Conservation (phyloP, 1,140 invertebrate species). For the Fopius arisanus region DNA sequence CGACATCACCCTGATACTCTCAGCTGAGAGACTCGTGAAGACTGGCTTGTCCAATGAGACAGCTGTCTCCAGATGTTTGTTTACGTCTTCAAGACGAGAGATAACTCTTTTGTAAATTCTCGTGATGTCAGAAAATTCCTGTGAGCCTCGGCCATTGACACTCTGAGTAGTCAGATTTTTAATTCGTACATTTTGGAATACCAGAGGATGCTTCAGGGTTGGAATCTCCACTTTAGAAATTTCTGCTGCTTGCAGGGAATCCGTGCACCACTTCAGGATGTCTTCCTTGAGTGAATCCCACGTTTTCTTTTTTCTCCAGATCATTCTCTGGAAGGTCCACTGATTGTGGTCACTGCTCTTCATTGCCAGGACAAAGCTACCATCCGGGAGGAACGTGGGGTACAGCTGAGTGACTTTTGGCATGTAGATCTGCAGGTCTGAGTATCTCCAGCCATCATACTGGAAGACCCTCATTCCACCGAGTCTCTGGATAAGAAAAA, state of each 20-base stretch:
- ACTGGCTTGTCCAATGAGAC: background rate
- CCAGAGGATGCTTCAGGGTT: slow-evolving; percentile 23
- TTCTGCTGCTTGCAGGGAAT: slow-evolving; percentile 19
- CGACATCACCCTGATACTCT: slow-evolving; percentile 27
- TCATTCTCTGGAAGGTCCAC: slow-evolving; percentile 36
- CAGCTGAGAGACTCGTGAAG: background rate
- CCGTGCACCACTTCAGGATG: slow-evolving; percentile 41
- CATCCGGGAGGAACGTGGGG: slow-evolving; percentile 21
- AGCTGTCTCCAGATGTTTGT: background rate
- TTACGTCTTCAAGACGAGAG: slow-evolving; percentile 12
- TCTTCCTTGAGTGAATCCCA: slow-evolving; percentile 37
- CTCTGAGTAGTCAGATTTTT: background rate
- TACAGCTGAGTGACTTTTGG: slow-evolving; percentile 21
- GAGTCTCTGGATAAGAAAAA: slow-evolving; percentile 24
- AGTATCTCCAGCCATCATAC: slow-evolving; percentile 63
- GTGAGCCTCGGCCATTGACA: slow-evolving; percentile 39
- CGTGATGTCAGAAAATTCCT: slow-evolving; percentile 34
- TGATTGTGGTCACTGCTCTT: background rate
- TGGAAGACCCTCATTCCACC: slow-evolving; percentile 47
- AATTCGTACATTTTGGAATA: slow-evolving; percentile 2
- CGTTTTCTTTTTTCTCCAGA: slow-evolving; percentile 34
- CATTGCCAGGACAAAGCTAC: background rate
- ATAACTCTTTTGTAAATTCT: slow-evolving; percentile 33
- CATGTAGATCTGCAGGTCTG: slow-evolving; percentile 35
- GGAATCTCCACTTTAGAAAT: background rate